Evolutionary conservation across 2,888 invertebrate genomes (phyloP), one percentile per base, ranked within the genome.

Genomic region (Apotomis capreana): DNA sequence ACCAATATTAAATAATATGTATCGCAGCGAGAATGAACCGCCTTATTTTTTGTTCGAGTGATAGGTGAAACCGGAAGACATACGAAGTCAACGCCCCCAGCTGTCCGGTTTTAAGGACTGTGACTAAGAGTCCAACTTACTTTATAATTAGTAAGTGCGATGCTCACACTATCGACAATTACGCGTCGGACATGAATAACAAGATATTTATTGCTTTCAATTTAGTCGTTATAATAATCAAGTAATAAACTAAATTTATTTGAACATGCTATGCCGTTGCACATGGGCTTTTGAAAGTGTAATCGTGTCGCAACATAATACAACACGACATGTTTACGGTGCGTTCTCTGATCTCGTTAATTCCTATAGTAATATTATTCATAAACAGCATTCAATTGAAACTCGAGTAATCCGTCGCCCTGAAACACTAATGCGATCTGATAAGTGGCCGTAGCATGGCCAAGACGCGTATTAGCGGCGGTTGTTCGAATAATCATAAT

Each of bases 1-100:
- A 10, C 54, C 26, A 15, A 12, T 46, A 57, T 37, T 10, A 9
- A 9, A 67, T 49, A 67, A 67, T 49, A 51, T 46, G 36, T 36
- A 58, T 58, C 15, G 58, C 49, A 51, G 67, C 58, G 58, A 36
- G 64, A 65, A 44, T 65, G 70, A 68, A 62, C 57, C 26, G 71
- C 26, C 44, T 26, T 67, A 54, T 67, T 40, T 26, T 63, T 69
- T 58, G 52, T 59, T 65, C 26, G n/a, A 65, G 64, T 71, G 71
- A 71, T 71, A 71, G 71, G 71, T 71, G 58, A 72, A 68, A 63
- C 72, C 72, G 72, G 72, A 72, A 72, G 72, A 72, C 72, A 68
- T 68, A 59, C 44, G 63, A 68, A 68, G 72, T 72, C 72, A 72
- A 72, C 63, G 72, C 72, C 72, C 72, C 49, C 72, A 52, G 46